Conservation (phyloP, 2,797 vertebrate genomes). For the Anguilla obscura region DNA sequence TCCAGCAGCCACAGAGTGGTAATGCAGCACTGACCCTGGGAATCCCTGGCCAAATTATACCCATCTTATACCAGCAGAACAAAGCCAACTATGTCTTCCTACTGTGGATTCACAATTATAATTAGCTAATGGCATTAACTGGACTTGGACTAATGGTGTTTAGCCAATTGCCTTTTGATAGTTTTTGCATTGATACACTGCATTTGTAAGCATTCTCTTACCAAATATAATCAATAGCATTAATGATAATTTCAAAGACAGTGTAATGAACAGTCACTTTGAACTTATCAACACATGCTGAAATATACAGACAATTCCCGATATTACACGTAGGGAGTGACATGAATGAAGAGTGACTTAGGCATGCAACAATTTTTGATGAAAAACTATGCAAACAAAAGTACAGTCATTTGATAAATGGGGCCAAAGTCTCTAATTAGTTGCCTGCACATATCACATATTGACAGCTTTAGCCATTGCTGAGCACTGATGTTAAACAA, state of each 20-base stretch:
- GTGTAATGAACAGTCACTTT: neutral
- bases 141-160: neutral
- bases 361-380: neutral
- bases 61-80: neutral
- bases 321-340: neutral
- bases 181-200: neutral
- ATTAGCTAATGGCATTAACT: neutral
- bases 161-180: neutral
- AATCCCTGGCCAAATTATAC: neutral
- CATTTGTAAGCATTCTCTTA: neutral
- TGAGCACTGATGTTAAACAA: neutral
- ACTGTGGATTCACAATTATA: neutral
- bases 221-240: neutral
- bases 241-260: neutral
- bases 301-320: neutral
- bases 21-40: neutral
- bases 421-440: neutral
- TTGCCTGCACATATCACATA: neutral
- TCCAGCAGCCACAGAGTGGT: neutral
- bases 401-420: neutral
- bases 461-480: neutral
- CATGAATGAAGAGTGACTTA: neutral
- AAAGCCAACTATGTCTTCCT: neutral
- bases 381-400: neutral
- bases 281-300: neutral